Base-by-base conservation (phyloP, 2,888 invertebrate species). In the Eudemis profundana region DNA sequence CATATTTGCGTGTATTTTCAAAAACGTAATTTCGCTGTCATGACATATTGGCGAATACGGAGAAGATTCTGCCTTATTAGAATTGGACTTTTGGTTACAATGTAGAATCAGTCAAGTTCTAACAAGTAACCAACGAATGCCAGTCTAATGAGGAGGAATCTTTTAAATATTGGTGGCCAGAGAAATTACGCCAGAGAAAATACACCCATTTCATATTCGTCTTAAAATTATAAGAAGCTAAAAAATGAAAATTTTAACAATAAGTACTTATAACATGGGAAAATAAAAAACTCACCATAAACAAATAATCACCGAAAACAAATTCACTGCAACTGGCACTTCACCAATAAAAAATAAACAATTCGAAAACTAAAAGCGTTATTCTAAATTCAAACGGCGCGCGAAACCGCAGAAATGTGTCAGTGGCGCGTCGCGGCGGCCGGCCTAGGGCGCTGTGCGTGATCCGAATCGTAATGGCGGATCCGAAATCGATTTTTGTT, bases 321-420 rank as follows among this genome's bases (percentile, higher is more conserved):
- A 40, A 62, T 42, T 33, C 42, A 56, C 47, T 54, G 44, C 61
- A 54, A 60, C 54, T 27, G 40, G 57, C 65, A 65, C 65, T 60
- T 65, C 65, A 65, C 65, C 62, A 46, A 53, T 21, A 81, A 79
- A 82, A 82, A 80, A 78, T 78, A 82, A 82, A 77, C 72, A 75
- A 82, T 76, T 69, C 69, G 74, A 73, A 74, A 80, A 78, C 86
- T 85, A 66, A 66, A 67, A 65, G 65, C 47, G 42, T 47, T 57
- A 81, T 89, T 92, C 86, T 86, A 88, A 87, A 90, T 92, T 91
- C 90, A 86, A 89, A 85, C 79, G 76, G 84, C 89, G 90, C 91
- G 89, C 90, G 84, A 79, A 82, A 80, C 78, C 73, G 78, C 81
- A 87, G 86, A 91, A 91, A 90, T 92, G 90, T 91, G 92, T 92